Evolutionary conservation across 2,888 invertebrate genomes (phyloP).

Genomic region (Hecatera dysodea): DNA sequence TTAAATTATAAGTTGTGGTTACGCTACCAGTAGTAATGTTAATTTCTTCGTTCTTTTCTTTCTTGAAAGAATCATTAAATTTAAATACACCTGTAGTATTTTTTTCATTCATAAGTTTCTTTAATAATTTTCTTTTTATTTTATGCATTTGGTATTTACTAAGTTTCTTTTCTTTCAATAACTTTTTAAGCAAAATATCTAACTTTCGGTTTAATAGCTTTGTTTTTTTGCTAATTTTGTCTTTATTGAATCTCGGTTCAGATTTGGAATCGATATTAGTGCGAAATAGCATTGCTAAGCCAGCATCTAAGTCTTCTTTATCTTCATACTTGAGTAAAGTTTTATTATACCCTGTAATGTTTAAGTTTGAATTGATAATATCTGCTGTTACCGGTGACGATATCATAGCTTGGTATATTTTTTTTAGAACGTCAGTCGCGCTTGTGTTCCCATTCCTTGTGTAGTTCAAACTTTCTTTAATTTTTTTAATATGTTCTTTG

Average conservation of each 20-base stretch:
- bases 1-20: not conserved
- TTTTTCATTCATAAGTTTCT: not conserved
- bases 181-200: not conserved
- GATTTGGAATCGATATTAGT: not conserved
- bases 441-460: slow-evolving; percentile 19
- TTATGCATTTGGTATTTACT: slow-evolving; percentile 24
- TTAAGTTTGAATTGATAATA: not conserved
- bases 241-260: not conserved
- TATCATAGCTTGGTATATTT: not conserved
- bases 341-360: slow-evolving; percentile 5
- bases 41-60: not conserved
- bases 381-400: not conserved
- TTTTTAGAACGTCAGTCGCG: slow-evolving; percentile 11
- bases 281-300: not conserved
- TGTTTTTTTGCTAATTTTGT: slow-evolving; percentile 1
- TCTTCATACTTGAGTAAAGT: not conserved
- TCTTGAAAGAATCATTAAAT: not conserved
- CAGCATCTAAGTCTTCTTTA: not conserved
- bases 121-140: slow-evolving; percentile 27
- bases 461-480: slow-evolving; percentile 18
- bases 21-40: not conserved
- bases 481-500: slow-evolving; percentile 17
- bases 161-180: slow-evolving; percentile 17
- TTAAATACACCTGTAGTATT: slow-evolving; percentile 3
- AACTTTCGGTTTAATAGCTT: slow-evolving; percentile 3